Conservation (phyloP, 2,113 vertebrate genomes). For the Chloebia gouldiae region DNA sequence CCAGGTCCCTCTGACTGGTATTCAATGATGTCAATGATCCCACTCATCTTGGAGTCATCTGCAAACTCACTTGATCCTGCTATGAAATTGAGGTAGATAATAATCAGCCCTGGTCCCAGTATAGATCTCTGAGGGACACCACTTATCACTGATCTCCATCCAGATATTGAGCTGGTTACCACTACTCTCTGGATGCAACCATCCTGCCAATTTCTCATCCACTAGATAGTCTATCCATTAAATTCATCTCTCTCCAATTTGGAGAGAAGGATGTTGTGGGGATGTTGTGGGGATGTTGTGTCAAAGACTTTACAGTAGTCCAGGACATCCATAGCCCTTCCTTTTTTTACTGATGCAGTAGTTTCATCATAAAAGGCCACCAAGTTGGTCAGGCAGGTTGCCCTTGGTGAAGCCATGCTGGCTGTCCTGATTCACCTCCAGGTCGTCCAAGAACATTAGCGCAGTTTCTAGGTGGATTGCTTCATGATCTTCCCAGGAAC, state of each 20-base stretch:
- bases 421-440: not conserved
- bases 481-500: not conserved
- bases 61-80: not conserved
- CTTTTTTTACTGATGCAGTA: not conserved
- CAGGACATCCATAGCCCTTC: not conserved
- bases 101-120: not conserved
- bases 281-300: too few relatives aligned
- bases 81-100: not conserved
- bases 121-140: too few relatives aligned
- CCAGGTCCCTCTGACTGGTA: not conserved
- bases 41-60: not conserved
- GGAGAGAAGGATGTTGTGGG: not conserved
- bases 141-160: not conserved
- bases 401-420: not conserved
- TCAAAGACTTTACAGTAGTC: not conserved
- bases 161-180: not conserved
- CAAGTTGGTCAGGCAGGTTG: not conserved
- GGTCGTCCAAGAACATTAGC: not conserved
- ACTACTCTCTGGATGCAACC: not conserved
- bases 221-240: not conserved
- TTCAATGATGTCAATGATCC: accelerated
- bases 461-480: not conserved
- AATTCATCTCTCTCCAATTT: not conserved
- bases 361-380: not conserved
- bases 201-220: not conserved